Base-by-base conservation (phyloP, 2,888 invertebrate genomes). In the Aspidiotus rigidus region DNA sequence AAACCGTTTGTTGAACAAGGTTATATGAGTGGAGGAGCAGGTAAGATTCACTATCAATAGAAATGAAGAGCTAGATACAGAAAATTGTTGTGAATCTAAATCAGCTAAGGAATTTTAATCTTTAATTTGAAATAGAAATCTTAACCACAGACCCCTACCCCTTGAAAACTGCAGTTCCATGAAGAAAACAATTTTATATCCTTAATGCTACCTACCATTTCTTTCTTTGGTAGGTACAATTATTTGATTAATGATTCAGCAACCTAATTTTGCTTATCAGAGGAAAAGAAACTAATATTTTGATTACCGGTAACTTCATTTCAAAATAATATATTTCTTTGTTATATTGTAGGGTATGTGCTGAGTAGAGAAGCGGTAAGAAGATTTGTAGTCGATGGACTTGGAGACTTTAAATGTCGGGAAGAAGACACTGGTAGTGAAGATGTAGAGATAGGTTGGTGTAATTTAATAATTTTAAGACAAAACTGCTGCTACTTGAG, bases 1-100 rank as follows among this genome's bases (percentile, higher is more conserved):
- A 93, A 91, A 77, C 89, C 89, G 0, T 92, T 86, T 75, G 86
- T 88, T 0, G 84, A 86, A 72, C 86, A 87, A 74, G 94, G 94
- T 0, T 93, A 93, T 76, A 93, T 93, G 92, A 91, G 90, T 74
- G 93, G 93, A 3, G 93, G 93, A 0, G 92, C 93, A 64, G 79
- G 77, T 77, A 73, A 73, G 11, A n/a, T 49, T 3, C 3, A 3
- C 28, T 3, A 28, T 5, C 28, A 5, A 28, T 28, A 28, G 28
- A 28, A 28, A 28, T 28, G 2, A 28, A 28, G 28, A 28, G 28
- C 28, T 28, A 28, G 28, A n/a, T n/a, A n/a, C n/a, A 28, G 28
- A 28, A 28, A 28, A 28, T n/a, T 28, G 28, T 28, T 28, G 28
- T 1, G 28, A 28, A 5, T 28, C 5, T 28, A 28, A 3, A 28